Percentiles rank a stretch among this genome's conserved stretches.
Evolutionary conservation across 2,797 vertebrate species (phyloP).

Genomic region (Xiphorhynchus erythropygius): DNA sequence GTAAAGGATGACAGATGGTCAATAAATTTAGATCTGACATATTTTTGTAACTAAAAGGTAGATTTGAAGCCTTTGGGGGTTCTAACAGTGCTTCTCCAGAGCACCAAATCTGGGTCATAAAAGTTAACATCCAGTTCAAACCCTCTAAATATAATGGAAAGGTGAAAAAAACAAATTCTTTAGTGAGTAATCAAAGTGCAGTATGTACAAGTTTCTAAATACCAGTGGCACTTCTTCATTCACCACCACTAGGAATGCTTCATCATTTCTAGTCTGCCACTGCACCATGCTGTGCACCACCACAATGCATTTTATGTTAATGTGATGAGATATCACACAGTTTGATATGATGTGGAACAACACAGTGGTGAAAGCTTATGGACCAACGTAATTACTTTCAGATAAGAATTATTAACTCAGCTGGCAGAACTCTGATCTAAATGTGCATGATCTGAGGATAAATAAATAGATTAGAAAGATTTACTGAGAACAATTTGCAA

Average conservation of each 20-base stretch:
- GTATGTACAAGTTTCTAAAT: constrained; percentile 5
- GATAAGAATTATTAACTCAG: constrained; percentile 62
- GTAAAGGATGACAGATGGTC: constrained; percentile 77
- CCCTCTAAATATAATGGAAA: constrained; percentile 50
- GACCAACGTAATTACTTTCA: constrained; percentile 41
- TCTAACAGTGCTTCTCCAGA: not conserved
- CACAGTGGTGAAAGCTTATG: constrained; percentile 54
- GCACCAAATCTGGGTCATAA: constrained; percentile 51
- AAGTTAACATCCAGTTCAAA: constrained; percentile 52
- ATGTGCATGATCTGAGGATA: constrained; percentile 50
- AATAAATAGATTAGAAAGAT: constrained; percentile 63
- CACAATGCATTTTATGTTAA: constrained; percentile 40
- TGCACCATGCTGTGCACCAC: constrained; percentile 29
- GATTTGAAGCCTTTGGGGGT: constrained; percentile 51
- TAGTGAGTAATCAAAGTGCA: not conserved
- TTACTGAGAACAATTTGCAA: constrained; percentile 45
- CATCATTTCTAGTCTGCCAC: constrained; percentile 20
- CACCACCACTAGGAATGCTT: constrained; percentile 18
- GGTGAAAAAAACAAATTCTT: not conserved
- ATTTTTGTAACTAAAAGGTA: constrained; percentile 70
- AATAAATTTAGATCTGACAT: constrained; percentile 71
- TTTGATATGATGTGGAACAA: constrained; percentile 53
- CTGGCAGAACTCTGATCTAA: constrained; percentile 55
- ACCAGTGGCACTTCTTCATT: not conserved
- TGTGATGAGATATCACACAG: constrained; percentile 50